Percentiles rank a stretch among this genome's conserved stretches.
phyloP scores from a whole-genome alignment of 35 echinoderm and acorn worm species.

The Heliocidaris erythrogramma region DNA sequence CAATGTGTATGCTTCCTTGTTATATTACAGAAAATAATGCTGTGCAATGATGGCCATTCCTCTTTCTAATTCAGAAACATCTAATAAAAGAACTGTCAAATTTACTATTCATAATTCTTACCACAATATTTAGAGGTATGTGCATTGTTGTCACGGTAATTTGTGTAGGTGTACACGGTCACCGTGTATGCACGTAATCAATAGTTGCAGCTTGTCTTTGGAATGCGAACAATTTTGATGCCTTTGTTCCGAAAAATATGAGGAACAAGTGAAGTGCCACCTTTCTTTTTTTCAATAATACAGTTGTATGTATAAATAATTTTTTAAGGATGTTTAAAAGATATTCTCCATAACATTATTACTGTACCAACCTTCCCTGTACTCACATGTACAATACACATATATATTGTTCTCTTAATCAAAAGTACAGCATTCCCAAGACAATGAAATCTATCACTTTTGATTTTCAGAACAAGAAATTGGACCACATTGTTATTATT shows the following conservation, averaged over 20 bases:
- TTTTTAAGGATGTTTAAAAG: not conserved
- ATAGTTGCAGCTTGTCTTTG: not conserved
- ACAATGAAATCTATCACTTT: too few relatives aligned
- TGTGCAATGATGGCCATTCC: not conserved
- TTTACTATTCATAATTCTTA: not conserved
- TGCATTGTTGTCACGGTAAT: not conserved
- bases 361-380: too few relatives aligned
- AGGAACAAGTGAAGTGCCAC: not conserved
- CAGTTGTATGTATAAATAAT: not conserved
- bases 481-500: too few relatives aligned
- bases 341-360: not conserved
- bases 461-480: too few relatives aligned
- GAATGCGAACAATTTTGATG: not conserved
- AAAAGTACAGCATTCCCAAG: too few relatives aligned
- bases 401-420: too few relatives aligned
- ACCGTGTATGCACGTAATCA: not conserved
- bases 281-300: not conserved
- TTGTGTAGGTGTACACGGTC: not conserved
- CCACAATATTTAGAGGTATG: not conserved
- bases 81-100: not conserved
- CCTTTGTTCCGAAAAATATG: not conserved
- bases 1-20: too few relatives aligned
- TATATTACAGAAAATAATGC: not conserved
- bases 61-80: not conserved
- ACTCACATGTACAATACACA: too few relatives aligned